Percentiles rank a stretch among this genome's conserved stretches.
Conservation (phyloP, 2,797 vertebrate species). For the Florisuga fusca region DNA sequence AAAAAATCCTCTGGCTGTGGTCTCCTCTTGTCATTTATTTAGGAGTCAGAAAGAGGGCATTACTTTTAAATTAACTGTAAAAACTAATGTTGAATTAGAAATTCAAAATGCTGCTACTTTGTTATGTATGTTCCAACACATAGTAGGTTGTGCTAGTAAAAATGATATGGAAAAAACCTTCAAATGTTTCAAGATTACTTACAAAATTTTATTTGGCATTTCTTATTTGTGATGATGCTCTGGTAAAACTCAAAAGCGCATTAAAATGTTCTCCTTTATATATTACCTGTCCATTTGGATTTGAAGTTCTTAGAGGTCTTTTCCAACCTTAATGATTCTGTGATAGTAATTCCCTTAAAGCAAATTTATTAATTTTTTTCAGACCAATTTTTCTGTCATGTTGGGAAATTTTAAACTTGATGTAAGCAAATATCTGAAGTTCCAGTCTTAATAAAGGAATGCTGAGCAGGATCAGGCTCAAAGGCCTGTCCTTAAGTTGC, state of each 20-base stretch:
- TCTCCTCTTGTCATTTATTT: background rate
- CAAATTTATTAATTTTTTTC: background rate
- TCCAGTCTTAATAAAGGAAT: background rate
- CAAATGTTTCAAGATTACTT: background rate
- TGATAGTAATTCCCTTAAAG: background rate
- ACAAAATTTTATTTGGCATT: background rate
- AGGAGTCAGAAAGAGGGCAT: background rate
- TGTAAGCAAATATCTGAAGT: background rate
- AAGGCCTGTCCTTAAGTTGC: background rate
- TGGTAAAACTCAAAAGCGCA: background rate
- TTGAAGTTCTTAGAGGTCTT: too few relatives aligned
- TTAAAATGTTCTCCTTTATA: background rate
- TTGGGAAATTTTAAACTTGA: background rate
- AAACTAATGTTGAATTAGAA: background rate
- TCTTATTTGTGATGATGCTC: background rate
- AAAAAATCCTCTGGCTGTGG: background rate
- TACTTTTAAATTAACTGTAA: background rate
- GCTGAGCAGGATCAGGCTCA: background rate
- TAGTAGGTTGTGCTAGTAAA: background rate
- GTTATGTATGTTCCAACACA: background rate
- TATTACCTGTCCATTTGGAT: background rate
- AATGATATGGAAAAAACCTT: background rate
- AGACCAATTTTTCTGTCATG: background rate
- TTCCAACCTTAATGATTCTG: too few relatives aligned
- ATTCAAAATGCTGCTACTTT: background rate